Evolutionary conservation across 2,888 invertebrate genomes (phyloP).

Genomic region (Orthosia incerta): DNA sequence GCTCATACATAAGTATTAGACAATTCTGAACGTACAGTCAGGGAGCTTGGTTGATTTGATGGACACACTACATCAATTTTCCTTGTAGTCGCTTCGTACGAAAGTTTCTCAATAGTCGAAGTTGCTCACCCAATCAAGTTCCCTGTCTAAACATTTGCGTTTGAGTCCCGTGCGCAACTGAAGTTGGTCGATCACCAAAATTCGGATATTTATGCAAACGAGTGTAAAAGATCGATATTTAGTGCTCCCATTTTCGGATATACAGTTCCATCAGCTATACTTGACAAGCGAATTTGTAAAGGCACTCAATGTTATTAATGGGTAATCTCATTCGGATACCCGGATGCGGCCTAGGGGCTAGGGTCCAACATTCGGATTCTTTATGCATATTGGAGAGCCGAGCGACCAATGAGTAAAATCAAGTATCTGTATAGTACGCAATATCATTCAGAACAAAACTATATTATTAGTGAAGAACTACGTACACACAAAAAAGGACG

Average conservation of each 20-base stretch:
- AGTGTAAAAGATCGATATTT: not conserved
- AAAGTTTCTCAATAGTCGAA: not conserved
- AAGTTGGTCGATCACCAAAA: not conserved
- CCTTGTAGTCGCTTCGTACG: not conserved
- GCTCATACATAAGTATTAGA: too few relatives aligned
- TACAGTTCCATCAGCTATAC: not conserved
- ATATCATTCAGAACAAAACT: conserved; percentile 18
- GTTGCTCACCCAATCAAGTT: too few relatives aligned
- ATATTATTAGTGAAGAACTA: conserved; percentile 38
- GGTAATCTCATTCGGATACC: not conserved
- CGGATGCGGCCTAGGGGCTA: too few relatives aligned
- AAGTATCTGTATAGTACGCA: conserved; percentile 33
- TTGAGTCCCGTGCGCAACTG: not conserved
- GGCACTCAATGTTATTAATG: too few relatives aligned
- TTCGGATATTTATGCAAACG: not conserved
- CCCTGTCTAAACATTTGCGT: too few relatives aligned
- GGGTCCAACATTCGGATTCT: too few relatives aligned
- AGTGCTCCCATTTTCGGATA: too few relatives aligned
- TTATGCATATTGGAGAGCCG: not conserved
- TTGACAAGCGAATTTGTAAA: not conserved
- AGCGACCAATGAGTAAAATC: not conserved
- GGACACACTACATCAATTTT: not conserved
- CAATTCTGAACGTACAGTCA: not conserved
- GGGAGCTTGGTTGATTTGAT: not conserved
- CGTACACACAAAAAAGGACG: conserved; percentile 44